Base-by-base conservation (phyloP, 2,113 vertebrate genomes). In the Malaclemys terrapin region DNA sequence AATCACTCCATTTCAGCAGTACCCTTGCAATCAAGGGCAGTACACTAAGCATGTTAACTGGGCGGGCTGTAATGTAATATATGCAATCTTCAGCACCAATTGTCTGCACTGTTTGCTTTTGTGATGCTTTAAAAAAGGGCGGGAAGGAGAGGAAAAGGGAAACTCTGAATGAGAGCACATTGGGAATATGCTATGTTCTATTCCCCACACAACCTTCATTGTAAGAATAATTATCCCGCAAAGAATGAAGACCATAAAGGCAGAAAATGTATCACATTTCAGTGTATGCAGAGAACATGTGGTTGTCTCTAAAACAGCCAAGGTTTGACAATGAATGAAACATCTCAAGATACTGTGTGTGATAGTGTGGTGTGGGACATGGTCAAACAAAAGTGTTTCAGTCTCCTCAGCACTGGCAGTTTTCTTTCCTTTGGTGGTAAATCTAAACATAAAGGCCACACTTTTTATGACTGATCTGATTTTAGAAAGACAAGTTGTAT, bases 351-450 rank as follows among this genome's bases (percentile, higher is more conserved):
- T 92, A 59, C 1, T 79, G 56, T 2, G 8, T 17, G 2, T 12
- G 10, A 49, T 31, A 45, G 45, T 38, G 82, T 56, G 62, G 65
- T 38, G 38, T 87, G 31, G 54, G 10, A 50, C 20, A 75, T 87
- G 49, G 54, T 92, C 89, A 93, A 86, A 94, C 11, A 38, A 54
- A 94, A 89, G 69, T 92, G 50, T 82, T 27, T 65, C 29, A 31
- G 9, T 78, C 47, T 95, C 75, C 19, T 93, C 0, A 1, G n/a
- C 75, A 87, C 19, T 38, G 17, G 17, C 24, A 52, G 16, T 87
- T 95, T 93, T 90, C 65, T 88, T 94, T 94, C n/a, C 35, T 49
- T 75, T 88, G 62, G 53, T 87, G 76, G n/a, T 59, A 89, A 89
- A 93, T 76, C 89, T 92, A 47, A 84, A 76, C 65, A 91, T 45